These are phyloP conservation scores for Poecilia velifera DNA, from an alignment of 2,797 vertebrate species.

Conservation along the genomic window DNA sequence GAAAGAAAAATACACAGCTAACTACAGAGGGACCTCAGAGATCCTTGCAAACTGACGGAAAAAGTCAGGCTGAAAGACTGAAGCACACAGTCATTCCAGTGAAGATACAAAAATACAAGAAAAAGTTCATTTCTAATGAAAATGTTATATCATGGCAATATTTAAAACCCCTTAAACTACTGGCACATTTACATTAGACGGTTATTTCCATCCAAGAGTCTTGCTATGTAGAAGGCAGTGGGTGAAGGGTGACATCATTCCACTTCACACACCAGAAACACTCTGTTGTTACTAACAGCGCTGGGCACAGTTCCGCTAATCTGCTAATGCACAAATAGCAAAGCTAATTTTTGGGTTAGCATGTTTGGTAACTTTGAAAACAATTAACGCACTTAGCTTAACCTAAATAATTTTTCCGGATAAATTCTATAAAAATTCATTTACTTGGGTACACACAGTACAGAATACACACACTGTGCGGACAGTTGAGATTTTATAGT, in stretches of 20 bases:
- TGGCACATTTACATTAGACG: not conserved
- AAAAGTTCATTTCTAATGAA: not conserved
- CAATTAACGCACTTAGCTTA: not conserved
- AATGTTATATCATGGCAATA: not conserved
- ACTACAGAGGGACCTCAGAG: not conserved
- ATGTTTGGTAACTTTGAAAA: too few species aligned
- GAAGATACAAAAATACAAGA: not conserved
- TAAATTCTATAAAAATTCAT: not conserved
- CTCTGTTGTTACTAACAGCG: too few species aligned
- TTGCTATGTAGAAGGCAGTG: not conserved
- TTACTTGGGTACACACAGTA: too few species aligned
- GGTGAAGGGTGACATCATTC: not conserved
- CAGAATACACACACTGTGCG: too few species aligned
- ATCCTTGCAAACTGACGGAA: not conserved
- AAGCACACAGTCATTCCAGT: not conserved
- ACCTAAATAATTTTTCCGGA: not conserved
- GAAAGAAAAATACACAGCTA: not conserved
- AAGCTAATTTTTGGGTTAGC: too few species aligned
- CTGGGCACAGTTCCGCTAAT: too few species aligned
- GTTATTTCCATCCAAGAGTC: not conserved
- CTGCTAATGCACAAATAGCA: too few species aligned
- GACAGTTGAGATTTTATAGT: too few species aligned
- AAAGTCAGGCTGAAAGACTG: not conserved
- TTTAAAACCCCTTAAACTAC: not conserved
- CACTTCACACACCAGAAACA: not conserved